Evolutionary conservation across 2,113 vertebrate genomes (phyloP), one percentile per base, ranked within the genome.

Genomic region (Uropsilus gracilis): DNA sequence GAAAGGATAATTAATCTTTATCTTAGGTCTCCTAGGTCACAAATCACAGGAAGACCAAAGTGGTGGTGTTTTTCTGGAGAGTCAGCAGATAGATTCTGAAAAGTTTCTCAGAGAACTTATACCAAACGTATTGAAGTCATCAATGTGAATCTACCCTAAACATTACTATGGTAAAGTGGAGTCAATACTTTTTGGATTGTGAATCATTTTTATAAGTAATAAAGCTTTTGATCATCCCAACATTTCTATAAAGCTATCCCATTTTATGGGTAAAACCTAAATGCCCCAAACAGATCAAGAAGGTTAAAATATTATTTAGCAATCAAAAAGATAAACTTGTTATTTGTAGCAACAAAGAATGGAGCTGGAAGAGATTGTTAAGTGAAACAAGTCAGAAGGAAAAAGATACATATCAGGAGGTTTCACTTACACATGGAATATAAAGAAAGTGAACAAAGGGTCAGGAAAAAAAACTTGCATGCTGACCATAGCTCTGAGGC

Each of bases 111-210:
- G 87, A 50, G 48, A 42, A 59, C 39, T 86, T 94, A 89, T 78
- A 68, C 39, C 73, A 97, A 95, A 90, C 68, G 12, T 32, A 80
- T 68, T 77, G 34, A 90, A 92, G 13, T 42, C 34, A 90, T 53
- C 55, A 16, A 18, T 73, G 57, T 55, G 46, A 78, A 86, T 71
- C 26, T 4, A 39, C 81, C 48, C 73, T 91, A 80, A 89, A 68
- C 68, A 34, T 32, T 68, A 42, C 71, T 76, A 86, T 48, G 30
- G 72, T 89, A 73, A 53, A 14, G 68, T 7, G 1, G 12, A 63
- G 20, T 80, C 77, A 82, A 17, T 76, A 30, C 24, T 76, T 85
- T 73, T 77, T 68, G 77, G 22, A 92, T 92, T 64, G 4, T 32
- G 17, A 78, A 72, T 46, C 3, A 76, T 91, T 96, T 93, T 78